Conservation (phyloP, 2,888 invertebrate species). For the Acleris literana region DNA sequence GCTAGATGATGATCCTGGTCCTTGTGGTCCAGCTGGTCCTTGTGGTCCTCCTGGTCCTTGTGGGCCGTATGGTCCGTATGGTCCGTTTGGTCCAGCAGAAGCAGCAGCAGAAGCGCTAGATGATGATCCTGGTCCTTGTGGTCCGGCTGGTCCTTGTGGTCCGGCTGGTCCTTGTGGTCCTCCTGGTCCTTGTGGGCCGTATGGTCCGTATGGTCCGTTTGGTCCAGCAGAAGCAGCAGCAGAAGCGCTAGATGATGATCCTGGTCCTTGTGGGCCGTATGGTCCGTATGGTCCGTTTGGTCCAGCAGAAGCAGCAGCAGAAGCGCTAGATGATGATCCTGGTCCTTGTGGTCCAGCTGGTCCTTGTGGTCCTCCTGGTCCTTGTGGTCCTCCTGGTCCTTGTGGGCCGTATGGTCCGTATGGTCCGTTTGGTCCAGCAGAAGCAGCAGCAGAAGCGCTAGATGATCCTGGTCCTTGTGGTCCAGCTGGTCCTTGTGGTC, state of each 20-base stretch:
- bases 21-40: conserved; percentile 25
- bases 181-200: conserved; percentile 35
- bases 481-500: neutral
- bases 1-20: neutral
- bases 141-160: neutral
- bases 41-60: conserved; percentile 4
- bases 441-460: too few relatives aligned
- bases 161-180: too few relatives aligned
- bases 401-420: too few relatives aligned
- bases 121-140: conserved; percentile 13
- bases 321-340: too few relatives aligned
- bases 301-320: too few relatives aligned
- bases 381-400: too few relatives aligned
- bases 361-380: too few relatives aligned
- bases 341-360: too few relatives aligned
- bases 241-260: neutral
- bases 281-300: conserved; percentile 11
- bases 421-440: neutral
- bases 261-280: conserved; percentile 10
- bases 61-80: neutral
- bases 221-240: conserved; percentile 1
- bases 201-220: conserved; percentile 27
- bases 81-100: conserved; percentile 30
- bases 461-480: too few relatives aligned
- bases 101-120: conserved; percentile 27